Evolutionary conservation across 2,113 vertebrate species (phyloP).

Genomic region (Takifugu flavidus): DNA sequence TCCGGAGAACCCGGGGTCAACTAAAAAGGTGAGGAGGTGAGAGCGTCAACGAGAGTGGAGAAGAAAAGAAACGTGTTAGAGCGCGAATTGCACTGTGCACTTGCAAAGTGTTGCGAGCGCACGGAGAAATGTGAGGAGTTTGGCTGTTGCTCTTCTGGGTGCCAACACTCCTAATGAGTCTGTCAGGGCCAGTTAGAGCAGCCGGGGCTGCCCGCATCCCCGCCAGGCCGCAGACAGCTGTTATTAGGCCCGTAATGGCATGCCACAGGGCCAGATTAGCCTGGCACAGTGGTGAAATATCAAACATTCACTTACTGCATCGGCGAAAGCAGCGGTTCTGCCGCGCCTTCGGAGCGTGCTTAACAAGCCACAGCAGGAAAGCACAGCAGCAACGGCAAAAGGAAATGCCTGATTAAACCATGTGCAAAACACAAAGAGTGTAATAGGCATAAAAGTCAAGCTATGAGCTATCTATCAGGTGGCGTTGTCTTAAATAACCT

Average conservation of each 20-base stretch:
- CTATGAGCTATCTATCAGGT: no score
- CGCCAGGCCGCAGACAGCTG: conserved; percentile 75
- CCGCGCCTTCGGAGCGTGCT: conserved; percentile 42
- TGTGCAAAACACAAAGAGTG: neutral
- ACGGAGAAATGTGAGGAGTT: conserved; percentile 57
- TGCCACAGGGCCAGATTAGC: conserved; percentile 76
- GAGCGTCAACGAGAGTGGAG: conserved; percentile 28
- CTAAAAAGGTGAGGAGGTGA: conserved; percentile 45
- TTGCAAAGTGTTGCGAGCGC: conserved; percentile 58
- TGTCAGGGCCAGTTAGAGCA: conserved; percentile 79
- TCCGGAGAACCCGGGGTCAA: conserved; percentile 23
- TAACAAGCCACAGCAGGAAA: conserved; percentile 33
- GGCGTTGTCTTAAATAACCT: conserved; percentile 34
- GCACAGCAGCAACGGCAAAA: neutral
- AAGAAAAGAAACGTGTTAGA: conserved; percentile 55
- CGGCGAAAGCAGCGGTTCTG: conserved; percentile 46
- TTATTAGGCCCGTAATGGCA: conserved; percentile 80
- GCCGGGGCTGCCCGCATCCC: conserved; percentile 60
- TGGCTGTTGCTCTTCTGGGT: conserved; percentile 60
- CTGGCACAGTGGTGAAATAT: conserved; percentile 71
- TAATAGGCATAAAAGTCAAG: no score
- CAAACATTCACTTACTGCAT: conserved; percentile 69
- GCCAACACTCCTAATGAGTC: conserved; percentile 80
- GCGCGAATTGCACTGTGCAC: conserved; percentile 55
- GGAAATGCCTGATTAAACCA: conserved; percentile 5